Evolutionary conservation across 2,888 invertebrate species (phyloP).

Genomic region (Agonopterix heracliana): DNA sequence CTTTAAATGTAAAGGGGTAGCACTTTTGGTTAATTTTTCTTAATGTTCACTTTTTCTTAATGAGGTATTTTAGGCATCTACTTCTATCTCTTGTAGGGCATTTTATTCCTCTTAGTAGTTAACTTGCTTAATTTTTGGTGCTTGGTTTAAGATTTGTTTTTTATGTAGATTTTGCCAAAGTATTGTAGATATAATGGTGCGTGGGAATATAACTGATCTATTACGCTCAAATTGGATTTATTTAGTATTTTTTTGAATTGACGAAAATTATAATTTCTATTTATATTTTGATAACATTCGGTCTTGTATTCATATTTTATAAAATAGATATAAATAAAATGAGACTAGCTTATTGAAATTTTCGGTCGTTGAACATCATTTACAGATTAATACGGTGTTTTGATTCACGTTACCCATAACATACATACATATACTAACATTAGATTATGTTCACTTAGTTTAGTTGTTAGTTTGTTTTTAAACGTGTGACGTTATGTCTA

Average conservation of each 20-base stretch:
- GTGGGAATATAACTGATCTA: slow-evolving; percentile 14
- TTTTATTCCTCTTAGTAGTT: slow-evolving; percentile 9
- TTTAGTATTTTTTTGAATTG: no score
- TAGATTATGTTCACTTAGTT: not conserved
- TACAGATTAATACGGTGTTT: not conserved
- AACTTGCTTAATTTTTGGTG: slow-evolving; percentile 27
- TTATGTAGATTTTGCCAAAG: slow-evolving; percentile 2
- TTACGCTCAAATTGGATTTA: no score
- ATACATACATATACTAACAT: slow-evolving; percentile 2
- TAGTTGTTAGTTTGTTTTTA: not conserved
- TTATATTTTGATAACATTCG: no score
- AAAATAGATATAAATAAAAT: not conserved
- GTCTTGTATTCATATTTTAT: no score
- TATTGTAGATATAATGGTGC: slow-evolving; percentile 17
- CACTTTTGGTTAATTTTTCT: slow-evolving; percentile 17
- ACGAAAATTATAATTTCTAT: no score
- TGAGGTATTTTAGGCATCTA: not conserved
- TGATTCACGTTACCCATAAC: not conserved
- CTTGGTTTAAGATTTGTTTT: slow-evolving; percentile 31
- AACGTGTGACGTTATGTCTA: not conserved
- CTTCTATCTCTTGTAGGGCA: not conserved
- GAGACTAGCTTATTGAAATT: slow-evolving; percentile 70
- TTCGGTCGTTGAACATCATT: slow-evolving; percentile 35
- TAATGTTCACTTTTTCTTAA: not conserved
- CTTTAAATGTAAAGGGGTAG: slow-evolving; percentile 19